phyloP scores from a whole-genome alignment of 1,140 invertebrate genomes.

The Olivierus martensii region DNA sequence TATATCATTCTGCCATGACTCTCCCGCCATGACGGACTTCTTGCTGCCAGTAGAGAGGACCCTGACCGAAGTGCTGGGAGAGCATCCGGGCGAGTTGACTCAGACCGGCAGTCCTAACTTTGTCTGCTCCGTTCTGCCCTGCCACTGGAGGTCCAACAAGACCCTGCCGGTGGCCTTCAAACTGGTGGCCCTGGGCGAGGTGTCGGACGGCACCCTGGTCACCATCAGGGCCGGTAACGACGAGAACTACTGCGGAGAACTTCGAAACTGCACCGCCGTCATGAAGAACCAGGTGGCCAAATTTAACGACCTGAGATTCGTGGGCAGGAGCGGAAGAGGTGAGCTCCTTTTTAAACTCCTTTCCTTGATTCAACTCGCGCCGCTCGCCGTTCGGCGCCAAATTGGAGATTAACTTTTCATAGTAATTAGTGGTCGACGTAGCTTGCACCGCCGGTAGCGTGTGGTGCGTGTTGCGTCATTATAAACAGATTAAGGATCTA shows the following conservation, averaged over 20 bases:
- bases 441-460: too few relatives aligned
- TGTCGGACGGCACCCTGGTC: constrained; percentile 88
- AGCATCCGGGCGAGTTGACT: constrained; percentile 42
- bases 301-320: constrained; percentile 92
- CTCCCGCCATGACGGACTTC: constrained; percentile 12
- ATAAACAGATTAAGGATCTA: too few relatives aligned
- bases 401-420: too few relatives aligned
- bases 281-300: constrained; percentile 97
- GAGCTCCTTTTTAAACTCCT: constrained; percentile 28
- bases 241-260: constrained; percentile 88
- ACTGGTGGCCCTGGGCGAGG: constrained; percentile 80
- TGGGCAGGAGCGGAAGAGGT: constrained; percentile 96
- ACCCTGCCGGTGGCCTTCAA: constrained; percentile 87
- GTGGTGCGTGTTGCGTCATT: too few relatives aligned
- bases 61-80: constrained; percentile 60
- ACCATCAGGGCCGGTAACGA: constrained; percentile 90
- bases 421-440: too few relatives aligned
- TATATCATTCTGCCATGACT: too few relatives aligned
- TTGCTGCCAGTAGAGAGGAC: constrained; percentile 38
- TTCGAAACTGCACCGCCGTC: constrained; percentile 80
- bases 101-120: constrained; percentile 24
- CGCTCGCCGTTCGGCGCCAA: not conserved
- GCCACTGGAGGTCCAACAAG: constrained; percentile 65
- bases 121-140: constrained; percentile 28
- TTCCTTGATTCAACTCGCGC: not conserved